phyloP scores from a whole-genome alignment of 2,113 vertebrate genomes.

The Tretioscincus oriximinensis region DNA sequence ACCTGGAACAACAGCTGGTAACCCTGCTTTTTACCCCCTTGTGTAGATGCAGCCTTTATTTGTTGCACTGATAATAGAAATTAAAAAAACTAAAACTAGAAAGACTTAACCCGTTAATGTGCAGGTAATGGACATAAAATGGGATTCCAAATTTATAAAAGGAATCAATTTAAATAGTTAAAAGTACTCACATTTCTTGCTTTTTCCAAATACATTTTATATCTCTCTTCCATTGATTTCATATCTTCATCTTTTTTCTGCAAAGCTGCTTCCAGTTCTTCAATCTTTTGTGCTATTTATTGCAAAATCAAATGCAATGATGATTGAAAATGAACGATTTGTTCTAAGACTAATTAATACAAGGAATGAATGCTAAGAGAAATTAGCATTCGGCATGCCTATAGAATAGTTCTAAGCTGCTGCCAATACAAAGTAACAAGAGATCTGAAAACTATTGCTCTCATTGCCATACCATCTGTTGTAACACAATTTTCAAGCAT shows the following conservation, averaged over 20 bases:
- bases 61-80: neutral
- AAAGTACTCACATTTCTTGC: conserved; percentile 88
- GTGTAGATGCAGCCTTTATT: neutral
- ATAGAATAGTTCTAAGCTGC: no score
- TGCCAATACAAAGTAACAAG: neutral
- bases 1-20: no score
- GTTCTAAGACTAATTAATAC: neutral
- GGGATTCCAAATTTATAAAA: neutral
- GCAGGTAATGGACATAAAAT: neutral
- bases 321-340: neutral
- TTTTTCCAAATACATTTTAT: conserved; percentile 98
- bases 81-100: neutral
- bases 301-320: neutral
- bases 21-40: no score
- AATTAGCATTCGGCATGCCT: no score
- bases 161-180: neutral
- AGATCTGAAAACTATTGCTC: no score
- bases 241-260: conserved; percentile 98
- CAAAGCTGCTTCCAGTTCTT: conserved; percentile 89
- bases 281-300: conserved; percentile 83
- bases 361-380: neutral
- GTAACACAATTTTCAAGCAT: neutral
- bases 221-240: conserved; percentile 97
- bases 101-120: conserved; percentile 2
- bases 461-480: no score